Conservation (phyloP, 2,113 vertebrate species). For the Psettodes erumei region DNA sequence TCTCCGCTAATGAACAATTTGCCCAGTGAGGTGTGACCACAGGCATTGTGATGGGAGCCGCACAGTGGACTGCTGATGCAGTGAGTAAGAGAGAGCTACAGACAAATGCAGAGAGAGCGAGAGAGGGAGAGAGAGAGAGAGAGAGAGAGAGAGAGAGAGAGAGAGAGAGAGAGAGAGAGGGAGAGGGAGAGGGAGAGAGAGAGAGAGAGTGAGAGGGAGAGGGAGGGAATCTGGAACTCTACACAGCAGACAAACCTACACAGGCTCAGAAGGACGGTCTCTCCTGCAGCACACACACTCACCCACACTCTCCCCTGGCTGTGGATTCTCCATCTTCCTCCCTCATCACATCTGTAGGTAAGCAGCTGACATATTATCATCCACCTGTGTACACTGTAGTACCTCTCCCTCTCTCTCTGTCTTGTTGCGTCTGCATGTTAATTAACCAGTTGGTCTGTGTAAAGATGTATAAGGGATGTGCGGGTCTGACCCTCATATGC, state of each 20-base stretch:
- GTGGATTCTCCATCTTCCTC: slow-evolving; percentile 65
- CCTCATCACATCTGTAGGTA: slow-evolving; percentile 69
- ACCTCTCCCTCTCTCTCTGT: slow-evolving; percentile 2
- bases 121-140: slow-evolving; percentile 49
- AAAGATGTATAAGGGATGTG: slow-evolving; percentile 11
- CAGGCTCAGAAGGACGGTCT: slow-evolving; percentile 69
- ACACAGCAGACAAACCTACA: slow-evolving; percentile 70
- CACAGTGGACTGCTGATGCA: slow-evolving; percentile 74
- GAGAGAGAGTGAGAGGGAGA: slow-evolving; percentile 38
- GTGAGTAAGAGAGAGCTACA: slow-evolving; percentile 57
- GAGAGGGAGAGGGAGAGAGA: slow-evolving; percentile 27
- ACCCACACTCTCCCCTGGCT: slow-evolving; percentile 51
- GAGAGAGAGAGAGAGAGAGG: slow-evolving; percentile 36
- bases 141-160: slow-evolving; percentile 45
- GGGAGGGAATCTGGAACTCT: slow-evolving; percentile 71
- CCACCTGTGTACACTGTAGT: background rate
- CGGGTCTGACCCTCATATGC: slow-evolving; percentile 28
- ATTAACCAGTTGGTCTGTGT: slow-evolving; percentile 36
- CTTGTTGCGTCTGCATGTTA: slow-evolving; percentile 24
- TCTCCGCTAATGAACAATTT: slow-evolving; percentile 78
- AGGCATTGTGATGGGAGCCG: slow-evolving; percentile 75
- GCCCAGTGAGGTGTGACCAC: slow-evolving; percentile 81
- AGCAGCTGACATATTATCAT: slow-evolving; percentile 44
- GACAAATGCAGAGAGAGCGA: slow-evolving; percentile 20
- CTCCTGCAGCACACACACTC: slow-evolving; percentile 61